A percentile compares a stretch with the other conserved stretches of the same genome.
These are phyloP conservation scores for Centropyge bicolor DNA, from an alignment of 2,797 vertebrate genomes.

Conservation along the genomic window DNA sequence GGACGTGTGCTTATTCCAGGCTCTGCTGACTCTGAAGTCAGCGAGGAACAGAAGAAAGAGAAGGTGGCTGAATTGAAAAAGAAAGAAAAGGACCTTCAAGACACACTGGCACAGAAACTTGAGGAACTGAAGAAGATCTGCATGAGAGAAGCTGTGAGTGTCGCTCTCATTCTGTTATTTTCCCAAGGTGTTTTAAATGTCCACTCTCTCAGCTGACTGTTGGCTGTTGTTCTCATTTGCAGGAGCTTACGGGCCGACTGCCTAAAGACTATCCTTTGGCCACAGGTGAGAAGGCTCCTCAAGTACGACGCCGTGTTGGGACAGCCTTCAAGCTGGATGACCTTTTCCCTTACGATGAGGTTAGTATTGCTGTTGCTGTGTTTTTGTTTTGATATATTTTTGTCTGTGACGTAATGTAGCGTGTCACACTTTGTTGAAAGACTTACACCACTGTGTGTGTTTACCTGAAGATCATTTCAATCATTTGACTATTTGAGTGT, in stretches of 20 bases:
- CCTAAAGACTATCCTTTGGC: slow-evolving; percentile 94
- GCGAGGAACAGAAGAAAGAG: slow-evolving; percentile 94
- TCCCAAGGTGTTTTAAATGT: background rate
- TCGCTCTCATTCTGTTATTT: background rate
- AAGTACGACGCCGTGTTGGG: slow-evolving; percentile 90
- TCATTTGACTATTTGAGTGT: slow-evolving; percentile 25
- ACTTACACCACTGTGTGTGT: slow-evolving; percentile 25
- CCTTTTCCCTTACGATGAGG: slow-evolving; percentile 91
- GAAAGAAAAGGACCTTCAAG: slow-evolving; percentile 92
- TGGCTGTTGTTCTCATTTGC: slow-evolving; percentile 40
- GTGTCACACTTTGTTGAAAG: background rate
- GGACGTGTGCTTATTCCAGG: slow-evolving; percentile 78
- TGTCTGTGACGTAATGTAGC: slow-evolving; percentile 15
- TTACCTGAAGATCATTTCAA: slow-evolving; percentile 1
- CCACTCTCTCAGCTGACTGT: slow-evolving; percentile 16
- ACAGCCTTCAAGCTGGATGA: slow-evolving; percentile 94
- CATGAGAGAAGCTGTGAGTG: slow-evolving; percentile 94
- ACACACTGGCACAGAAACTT: slow-evolving; percentile 90
- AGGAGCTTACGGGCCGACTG: slow-evolving; percentile 95
- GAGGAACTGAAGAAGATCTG: slow-evolving; percentile 96
- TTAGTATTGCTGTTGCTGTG: slow-evolving; percentile 45
- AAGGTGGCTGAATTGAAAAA: slow-evolving; percentile 94
- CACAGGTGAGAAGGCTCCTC: slow-evolving; percentile 91
- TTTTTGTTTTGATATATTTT: slow-evolving; percentile 19
- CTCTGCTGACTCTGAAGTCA: slow-evolving; percentile 93